These are phyloP conservation scores for Amblyjoppa proteus DNA, from an alignment of 2,888 invertebrate species.

Conservation along the genomic window DNA sequence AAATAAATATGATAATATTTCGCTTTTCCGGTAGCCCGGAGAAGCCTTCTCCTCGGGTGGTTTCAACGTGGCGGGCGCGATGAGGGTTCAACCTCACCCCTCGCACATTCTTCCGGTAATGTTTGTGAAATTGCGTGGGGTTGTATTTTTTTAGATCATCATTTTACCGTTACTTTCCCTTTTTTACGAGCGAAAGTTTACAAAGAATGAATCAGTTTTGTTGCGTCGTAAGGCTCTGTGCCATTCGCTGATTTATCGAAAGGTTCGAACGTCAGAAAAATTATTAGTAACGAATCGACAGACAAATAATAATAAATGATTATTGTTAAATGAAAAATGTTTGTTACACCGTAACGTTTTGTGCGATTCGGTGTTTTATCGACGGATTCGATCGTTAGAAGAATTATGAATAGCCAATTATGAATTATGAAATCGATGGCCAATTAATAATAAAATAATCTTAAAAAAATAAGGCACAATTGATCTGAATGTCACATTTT, in stretches of 20 bases:
- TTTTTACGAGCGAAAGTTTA: neutral
- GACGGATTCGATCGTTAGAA: neutral
- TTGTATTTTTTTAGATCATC: conserved; percentile 77
- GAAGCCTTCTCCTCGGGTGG: conserved; percentile 46
- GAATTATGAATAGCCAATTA: neutral
- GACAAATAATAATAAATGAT: neutral
- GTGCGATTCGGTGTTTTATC: neutral
- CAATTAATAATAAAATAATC: neutral
- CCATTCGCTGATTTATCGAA: neutral
- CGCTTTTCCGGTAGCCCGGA: conserved; percentile 67
- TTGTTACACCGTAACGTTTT: neutral
- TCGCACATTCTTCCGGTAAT: conserved; percentile 77
- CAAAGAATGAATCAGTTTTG: neutral
- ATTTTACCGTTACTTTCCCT: conserved; percentile 78
- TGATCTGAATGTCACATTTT: neutral
- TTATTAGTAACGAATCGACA: neutral
- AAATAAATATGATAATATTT: conserved; percentile 73
- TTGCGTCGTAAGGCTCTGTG: neutral
- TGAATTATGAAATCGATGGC: neutral
- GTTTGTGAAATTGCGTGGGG: conserved; percentile 78
- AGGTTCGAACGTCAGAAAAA: neutral
- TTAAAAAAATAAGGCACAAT: neutral
- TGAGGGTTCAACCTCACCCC: conserved; percentile 49
- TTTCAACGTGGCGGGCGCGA: conserved; percentile 14
- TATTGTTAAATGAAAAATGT: neutral